Evolutionary conservation across 1,140 invertebrate species (phyloP), one percentile per base, ranked within the genome.

Genomic region (Hydropsyche tenuis): DNA sequence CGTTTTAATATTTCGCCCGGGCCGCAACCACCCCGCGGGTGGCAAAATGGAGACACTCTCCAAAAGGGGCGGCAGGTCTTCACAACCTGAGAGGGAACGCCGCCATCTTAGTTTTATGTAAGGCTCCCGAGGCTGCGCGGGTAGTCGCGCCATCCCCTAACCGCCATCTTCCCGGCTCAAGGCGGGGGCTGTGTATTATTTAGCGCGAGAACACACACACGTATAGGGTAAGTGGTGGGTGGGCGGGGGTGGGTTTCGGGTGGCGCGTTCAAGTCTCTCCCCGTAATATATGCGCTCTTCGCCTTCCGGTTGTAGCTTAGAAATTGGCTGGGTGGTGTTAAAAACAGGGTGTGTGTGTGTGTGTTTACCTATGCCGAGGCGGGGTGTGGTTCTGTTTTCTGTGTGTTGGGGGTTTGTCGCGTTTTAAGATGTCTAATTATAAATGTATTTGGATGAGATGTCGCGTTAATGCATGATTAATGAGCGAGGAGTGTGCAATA

Each of bases 81-180:
- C 45, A 25, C 73, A 63, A 75, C 73, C 65, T 75, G 74, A 69
- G 71, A 76, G 75, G 3, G 9, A 48, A 14, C 68, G 68, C 72
- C 75, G 75, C 75, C 75, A 76, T 76, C 75, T 76, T 76, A 76
- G 75, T 76, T 76, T 76, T 76, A 76, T 73, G 72, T 76, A 76
- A 76, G 75, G 75, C 72, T 65, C 42, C 43, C 16, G 43, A 68
- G 68, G 23, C 51, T 69, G 64, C 62, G 62, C 1, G 51, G 51
- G 18, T 14, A 9, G 51, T 9, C 18, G 23, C 56, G 18, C 22
- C 56, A 60, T 14, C 62, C 46, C 65, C 62, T 23, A 46, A 20
- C 45, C 45, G 63, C 69, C 71, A 43, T 22, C 56, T 20, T 25
- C 20, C 56, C n/a, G 9, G n/a, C 62, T 37, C 42, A 18, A 14